Conservation (phyloP, 2,113 vertebrate genomes). For the Sinocyclocheilus maitianheensis region DNA sequence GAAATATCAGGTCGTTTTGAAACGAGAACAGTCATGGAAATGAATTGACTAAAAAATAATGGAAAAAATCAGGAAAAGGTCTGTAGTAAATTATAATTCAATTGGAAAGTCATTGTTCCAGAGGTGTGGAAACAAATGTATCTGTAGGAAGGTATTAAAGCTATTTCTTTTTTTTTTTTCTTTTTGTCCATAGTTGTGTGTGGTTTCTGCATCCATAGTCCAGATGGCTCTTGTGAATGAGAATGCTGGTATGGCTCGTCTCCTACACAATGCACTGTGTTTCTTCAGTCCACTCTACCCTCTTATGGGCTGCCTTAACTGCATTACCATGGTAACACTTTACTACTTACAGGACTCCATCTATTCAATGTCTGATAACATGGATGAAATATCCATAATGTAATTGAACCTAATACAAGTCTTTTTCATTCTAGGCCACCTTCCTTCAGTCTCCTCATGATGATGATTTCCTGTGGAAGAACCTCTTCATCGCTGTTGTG, state of each 20-base stretch:
- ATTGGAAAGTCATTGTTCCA: background rate
- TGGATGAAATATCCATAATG: background rate
- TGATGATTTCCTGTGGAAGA: constrained; percentile 78
- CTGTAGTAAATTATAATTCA: too few relatives aligned
- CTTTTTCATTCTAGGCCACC: constrained; percentile 70
- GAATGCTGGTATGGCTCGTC: constrained; percentile 66
- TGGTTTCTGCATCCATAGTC: constrained; percentile 75
- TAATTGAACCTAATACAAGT: background rate
- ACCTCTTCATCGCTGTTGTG: constrained; percentile 83
- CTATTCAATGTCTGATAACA: background rate
- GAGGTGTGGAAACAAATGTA: background rate
- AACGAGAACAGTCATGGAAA: too few relatives aligned
- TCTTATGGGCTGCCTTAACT: constrained; percentile 90
- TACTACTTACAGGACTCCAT: background rate
- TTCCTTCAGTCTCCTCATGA: constrained; percentile 69
- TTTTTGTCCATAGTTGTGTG: constrained; percentile 68
- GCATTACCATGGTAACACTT: constrained; percentile 85
- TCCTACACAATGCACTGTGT: constrained; percentile 86
- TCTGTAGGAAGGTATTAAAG: background rate
- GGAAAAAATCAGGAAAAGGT: too few relatives aligned
- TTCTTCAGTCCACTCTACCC: constrained; percentile 89
- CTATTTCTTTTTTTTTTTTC: background rate
- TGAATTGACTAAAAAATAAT: too few relatives aligned
- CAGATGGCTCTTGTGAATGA: constrained; percentile 81
- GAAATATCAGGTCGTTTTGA: background rate